phyloP scores from a whole-genome alignment of 2,797 vertebrate genomes.

The Hyperoplus lanceolatus region DNA sequence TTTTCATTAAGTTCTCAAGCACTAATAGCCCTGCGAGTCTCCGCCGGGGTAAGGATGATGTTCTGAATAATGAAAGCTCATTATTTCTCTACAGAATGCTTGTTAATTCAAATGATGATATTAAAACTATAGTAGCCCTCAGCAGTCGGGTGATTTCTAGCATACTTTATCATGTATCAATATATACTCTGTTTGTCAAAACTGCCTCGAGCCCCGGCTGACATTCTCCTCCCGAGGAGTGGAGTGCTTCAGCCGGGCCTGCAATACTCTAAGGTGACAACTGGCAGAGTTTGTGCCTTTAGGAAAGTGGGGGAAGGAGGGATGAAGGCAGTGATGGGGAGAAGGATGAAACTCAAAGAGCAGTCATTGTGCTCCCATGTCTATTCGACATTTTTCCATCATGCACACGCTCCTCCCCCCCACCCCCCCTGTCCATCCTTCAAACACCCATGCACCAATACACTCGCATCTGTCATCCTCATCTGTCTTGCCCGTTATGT shows the following conservation, averaged over 20 bases:
- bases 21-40: conserved; percentile 98
- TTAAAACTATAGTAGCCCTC: conserved; percentile 99
- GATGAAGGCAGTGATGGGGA: conserved; percentile 74
- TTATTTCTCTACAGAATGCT: conserved; percentile 99
- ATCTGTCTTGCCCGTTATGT: conserved; percentile 73
- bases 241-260: conserved; percentile 95
- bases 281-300: conserved; percentile 96
- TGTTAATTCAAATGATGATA: conserved; percentile 99
- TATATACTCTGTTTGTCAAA: conserved; percentile 99
- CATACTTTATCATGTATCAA: conserved; percentile 99
- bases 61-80: conserved; percentile 99
- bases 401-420: conserved; percentile 62
- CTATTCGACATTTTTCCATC: conserved; percentile 82
- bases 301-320: conserved; percentile 87
- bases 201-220: conserved; percentile 99
- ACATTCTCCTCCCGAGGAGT: conserved; percentile 94
- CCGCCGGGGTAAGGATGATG: conserved; percentile 99
- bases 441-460: conserved; percentile 70
- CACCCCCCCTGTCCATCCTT: conserved; percentile 11
- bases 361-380: conserved; percentile 85
- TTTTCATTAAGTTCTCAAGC: conserved; percentile 99
- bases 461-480: conserved; percentile 81
- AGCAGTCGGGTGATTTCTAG: conserved; percentile 99
- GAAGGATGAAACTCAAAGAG: conserved; percentile 94
- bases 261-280: conserved; percentile 99